phyloP scores from a whole-genome alignment of 2,113 vertebrate genomes.

The Phoenicopterus ruber region DNA sequence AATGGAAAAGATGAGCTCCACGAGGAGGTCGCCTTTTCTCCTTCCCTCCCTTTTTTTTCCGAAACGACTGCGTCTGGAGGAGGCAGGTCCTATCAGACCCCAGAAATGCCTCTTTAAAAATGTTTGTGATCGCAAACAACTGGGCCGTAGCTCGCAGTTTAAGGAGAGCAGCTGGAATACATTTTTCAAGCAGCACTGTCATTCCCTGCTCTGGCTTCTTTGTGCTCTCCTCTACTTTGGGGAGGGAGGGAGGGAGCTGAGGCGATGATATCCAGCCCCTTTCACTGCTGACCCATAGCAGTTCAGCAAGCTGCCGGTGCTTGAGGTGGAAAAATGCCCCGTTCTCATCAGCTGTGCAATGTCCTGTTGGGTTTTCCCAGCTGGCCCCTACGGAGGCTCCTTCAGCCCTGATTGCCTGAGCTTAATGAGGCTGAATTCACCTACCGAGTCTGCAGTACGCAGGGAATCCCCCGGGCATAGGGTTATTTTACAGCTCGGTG shows the following conservation, averaged over 20 bases:
- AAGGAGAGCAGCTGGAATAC: conserved; percentile 11
- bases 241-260: neutral
- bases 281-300: neutral
- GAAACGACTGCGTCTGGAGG: neutral
- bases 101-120: neutral
- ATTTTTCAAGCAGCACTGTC: neutral
- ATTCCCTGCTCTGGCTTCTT: neutral
- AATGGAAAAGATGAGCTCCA: conserved; percentile 11
- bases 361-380: neutral
- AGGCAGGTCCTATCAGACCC: neutral
- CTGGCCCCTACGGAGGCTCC: neutral
- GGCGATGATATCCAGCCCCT: neutral
- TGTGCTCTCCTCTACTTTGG: neutral
- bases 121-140: neutral
- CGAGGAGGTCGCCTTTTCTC: neutral
- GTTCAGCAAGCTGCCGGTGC: fast-evolving
- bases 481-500: neutral
- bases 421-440: neutral
- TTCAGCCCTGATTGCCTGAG: fast-evolving
- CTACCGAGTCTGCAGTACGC: fast-evolving
- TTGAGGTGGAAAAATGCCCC: neutral
- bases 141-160: neutral
- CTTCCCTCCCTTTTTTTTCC: neutral
- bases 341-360: neutral
- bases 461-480: neutral